Percentiles rank a stretch among this genome's conserved stretches.
These are phyloP conservation scores for Triops longicaudatus DNA, from an alignment of 1,140 invertebrate genomes.

Conservation along the genomic window DNA sequence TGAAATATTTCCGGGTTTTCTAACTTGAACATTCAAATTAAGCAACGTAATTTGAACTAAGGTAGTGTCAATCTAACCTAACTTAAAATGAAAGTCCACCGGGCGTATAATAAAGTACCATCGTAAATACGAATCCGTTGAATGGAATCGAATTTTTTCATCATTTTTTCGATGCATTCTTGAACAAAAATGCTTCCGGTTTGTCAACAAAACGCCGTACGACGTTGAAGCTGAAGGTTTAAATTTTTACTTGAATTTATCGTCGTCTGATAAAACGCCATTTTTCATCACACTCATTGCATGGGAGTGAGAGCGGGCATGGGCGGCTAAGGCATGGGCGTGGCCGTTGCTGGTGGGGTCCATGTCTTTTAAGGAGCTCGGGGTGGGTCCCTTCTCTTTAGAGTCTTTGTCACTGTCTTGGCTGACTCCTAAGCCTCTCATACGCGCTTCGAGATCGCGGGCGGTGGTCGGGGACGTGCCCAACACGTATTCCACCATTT, in stretches of 20 bases:
- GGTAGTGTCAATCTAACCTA: no score
- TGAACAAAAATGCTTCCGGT: no score
- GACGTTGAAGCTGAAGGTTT: no score
- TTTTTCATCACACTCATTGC: slow-evolving; percentile 66
- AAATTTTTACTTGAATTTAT: slow-evolving; percentile 82
- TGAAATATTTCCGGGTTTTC: no score
- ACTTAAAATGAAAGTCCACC: no score
- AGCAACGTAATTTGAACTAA: no score
- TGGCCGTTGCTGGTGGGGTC: slow-evolving; percentile 36
- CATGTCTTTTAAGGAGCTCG: slow-evolving; percentile 48
- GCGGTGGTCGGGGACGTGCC: slow-evolving; percentile 73
- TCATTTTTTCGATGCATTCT: no score
- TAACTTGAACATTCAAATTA: no score
- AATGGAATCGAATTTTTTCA: no score
- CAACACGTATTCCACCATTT: slow-evolving; percentile 97
- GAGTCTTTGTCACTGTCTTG: slow-evolving; percentile 45
- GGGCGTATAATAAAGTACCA: no score
- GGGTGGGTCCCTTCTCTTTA: slow-evolving; percentile 53
- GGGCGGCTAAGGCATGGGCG: background rate
- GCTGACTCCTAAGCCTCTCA: slow-evolving; percentile 57
- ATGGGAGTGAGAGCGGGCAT: slow-evolving; percentile 44
- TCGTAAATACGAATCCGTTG: no score
- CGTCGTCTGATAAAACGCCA: slow-evolving; percentile 78
- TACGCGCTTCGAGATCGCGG: slow-evolving; percentile 62
- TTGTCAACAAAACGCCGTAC: no score